These are phyloP conservation scores for Pelodiscus sinensis DNA, from an alignment of 2,113 vertebrate species.

Conservation along the genomic window DNA sequence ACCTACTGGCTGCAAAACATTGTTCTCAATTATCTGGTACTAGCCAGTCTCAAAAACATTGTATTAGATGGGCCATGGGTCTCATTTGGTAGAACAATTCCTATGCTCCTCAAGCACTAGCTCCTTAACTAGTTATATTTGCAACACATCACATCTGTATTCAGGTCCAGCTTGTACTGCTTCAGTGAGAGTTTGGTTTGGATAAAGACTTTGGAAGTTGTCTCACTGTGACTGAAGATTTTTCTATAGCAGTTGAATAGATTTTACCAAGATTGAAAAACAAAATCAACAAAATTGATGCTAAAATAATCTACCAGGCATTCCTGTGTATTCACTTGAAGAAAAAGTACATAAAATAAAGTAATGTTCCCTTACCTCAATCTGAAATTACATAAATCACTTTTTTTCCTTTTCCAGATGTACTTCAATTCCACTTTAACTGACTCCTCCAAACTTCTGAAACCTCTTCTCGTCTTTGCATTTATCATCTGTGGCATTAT, in stretches of 20 bases:
- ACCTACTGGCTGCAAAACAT: neutral
- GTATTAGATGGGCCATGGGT: neutral
- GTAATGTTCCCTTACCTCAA: neutral
- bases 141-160: conserved; percentile 32
- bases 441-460: conserved; percentile 96
- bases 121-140: conserved; percentile 28
- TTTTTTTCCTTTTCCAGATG: conserved; percentile 86
- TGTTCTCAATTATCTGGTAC: conserved; percentile 29
- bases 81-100: conserved; percentile 52
- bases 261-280: conserved; percentile 2
- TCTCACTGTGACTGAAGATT: conserved; percentile 4
- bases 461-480: conserved; percentile 95
- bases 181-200: neutral
- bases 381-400: conserved; percentile 28
- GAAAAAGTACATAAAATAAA: conserved; percentile 6
- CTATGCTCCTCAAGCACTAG: neutral
- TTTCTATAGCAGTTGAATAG: neutral
- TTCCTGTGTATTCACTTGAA: neutral
- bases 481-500: conserved; percentile 97
- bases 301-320: neutral
- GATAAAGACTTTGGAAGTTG: neutral
- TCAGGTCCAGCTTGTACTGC: neutral
- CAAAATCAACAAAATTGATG: neutral
- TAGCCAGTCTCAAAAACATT: conserved; percentile 18
- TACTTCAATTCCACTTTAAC: conserved; percentile 98